phyloP scores from a whole-genome alignment of 2,888 invertebrate species.

The Ephialtes manifestator region DNA sequence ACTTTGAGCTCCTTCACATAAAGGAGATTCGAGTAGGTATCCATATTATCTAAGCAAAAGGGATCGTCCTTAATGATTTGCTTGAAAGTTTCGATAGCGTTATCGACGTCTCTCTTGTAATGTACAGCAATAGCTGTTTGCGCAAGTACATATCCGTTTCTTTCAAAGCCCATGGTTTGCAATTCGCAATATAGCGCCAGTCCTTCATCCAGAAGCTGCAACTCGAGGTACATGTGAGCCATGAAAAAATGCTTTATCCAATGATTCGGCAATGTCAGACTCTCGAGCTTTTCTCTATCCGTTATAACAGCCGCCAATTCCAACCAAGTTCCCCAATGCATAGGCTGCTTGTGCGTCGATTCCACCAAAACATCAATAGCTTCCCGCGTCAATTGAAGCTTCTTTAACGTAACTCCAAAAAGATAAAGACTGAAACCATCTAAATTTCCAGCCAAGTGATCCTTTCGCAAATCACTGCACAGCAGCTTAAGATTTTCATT shows the following conservation, averaged over 20 bases:
- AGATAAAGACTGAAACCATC: conserved; percentile 96
- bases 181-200: conserved; percentile 93
- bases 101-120: conserved; percentile 96
- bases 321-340: conserved; percentile 98
- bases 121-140: conserved; percentile 97
- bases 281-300: conserved; percentile 92
- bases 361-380: conserved; percentile 93
- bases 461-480: conserved; percentile 87
- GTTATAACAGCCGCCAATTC: conserved; percentile 95
- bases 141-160: conserved; percentile 95
- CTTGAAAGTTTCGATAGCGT: conserved; percentile 94
- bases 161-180: conserved; percentile 93
- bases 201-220: conserved; percentile 96
- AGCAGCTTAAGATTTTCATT: conserved; percentile 87
- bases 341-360: conserved; percentile 92
- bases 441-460: conserved; percentile 88
- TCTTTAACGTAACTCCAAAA: conserved; percentile 96
- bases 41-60: conserved; percentile 97
- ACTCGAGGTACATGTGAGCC: conserved; percentile 95
- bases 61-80: conserved; percentile 95
- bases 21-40: conserved; percentile 97
- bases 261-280: conserved; percentile 92
- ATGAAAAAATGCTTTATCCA: conserved; percentile 98
- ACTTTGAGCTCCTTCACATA: conserved; percentile 97
- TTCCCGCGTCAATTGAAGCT: conserved; percentile 92